Conservation (phyloP, 2,888 invertebrate species). For the Sphaerophoria rueppellii region DNA sequence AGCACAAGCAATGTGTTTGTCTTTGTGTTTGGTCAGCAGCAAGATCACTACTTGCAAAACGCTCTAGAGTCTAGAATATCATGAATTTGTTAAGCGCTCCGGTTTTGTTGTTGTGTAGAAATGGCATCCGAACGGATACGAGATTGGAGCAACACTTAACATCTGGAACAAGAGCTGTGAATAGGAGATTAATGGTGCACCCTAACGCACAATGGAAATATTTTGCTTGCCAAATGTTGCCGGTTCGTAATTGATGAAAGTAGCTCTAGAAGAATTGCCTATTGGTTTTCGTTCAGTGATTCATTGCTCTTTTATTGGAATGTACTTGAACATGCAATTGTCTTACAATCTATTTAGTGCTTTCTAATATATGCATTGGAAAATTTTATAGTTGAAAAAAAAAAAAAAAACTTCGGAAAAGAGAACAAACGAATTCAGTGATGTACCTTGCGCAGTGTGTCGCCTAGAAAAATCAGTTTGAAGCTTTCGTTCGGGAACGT, state of each 20-base stretch:
- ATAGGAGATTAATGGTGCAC: constrained; percentile 65
- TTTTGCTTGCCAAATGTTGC: constrained; percentile 32
- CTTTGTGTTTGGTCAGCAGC: constrained; percentile 8
- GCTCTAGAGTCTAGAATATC: constrained; percentile 73
- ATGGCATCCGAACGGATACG: constrained; percentile 35
- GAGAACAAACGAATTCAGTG: too few relatives aligned
- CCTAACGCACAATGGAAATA: constrained; percentile 71
- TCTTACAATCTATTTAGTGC: constrained; percentile 5
- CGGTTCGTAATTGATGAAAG: constrained; percentile 66
- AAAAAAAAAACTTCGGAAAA: too few relatives aligned
- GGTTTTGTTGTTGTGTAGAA: constrained; percentile 36
- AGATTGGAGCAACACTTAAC: constrained; percentile 25
- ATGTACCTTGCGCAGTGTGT: too few relatives aligned
- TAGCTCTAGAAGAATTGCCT: constrained; percentile 60
- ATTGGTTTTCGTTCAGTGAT: constrained; percentile 52
- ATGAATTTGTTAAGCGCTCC: constrained; percentile 68
- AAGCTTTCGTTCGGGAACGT: too few relatives aligned
- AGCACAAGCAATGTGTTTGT: constrained; percentile 5
- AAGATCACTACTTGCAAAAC: constrained; percentile 33
- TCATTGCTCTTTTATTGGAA: constrained; percentile 54
- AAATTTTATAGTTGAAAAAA: neutral
- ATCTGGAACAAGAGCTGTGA: constrained; percentile 16
- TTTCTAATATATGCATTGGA: constrained; percentile 35
- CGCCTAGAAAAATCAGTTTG: too few relatives aligned
- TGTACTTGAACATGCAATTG: neutral